phyloP scores from a whole-genome alignment of 1,140 invertebrate genomes.

The Drosophila setifemur region DNA sequence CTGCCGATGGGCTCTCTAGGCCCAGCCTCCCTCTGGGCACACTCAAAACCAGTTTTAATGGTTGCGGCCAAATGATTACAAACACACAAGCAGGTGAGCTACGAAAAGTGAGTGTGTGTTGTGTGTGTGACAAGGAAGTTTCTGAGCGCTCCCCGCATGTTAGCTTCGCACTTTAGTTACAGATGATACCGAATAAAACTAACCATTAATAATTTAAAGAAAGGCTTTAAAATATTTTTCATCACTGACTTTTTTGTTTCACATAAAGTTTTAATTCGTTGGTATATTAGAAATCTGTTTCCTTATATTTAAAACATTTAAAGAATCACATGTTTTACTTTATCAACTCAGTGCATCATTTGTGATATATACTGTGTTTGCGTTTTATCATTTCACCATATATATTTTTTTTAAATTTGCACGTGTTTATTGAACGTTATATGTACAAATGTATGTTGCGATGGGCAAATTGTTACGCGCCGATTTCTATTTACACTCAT shows the following conservation, averaged over 20 bases:
- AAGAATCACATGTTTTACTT: background rate
- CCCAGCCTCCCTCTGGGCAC: conserved; percentile 26
- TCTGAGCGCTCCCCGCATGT: background rate
- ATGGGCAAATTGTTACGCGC: background rate
- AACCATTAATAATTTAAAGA: background rate
- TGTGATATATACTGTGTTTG: background rate
- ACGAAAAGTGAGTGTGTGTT: conserved; percentile 1
- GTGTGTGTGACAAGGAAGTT: conserved; percentile 56
- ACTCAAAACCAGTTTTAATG: conserved; percentile 60
- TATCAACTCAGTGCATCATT: background rate
- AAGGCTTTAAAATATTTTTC: background rate
- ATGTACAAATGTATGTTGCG: conserved; percentile 8
- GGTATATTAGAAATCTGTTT: too few relatives aligned
- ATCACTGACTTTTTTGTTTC: background rate
- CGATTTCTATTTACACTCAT: conserved; percentile 10
- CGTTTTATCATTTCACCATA: conserved; percentile 60
- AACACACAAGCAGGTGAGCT: conserved; percentile 29
- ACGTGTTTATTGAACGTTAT: conserved; percentile 44
- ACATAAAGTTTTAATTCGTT: too few relatives aligned
- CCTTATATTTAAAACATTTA: background rate
- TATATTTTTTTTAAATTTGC: conserved; percentile 22
- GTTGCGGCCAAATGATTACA: conserved; percentile 40
- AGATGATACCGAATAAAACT: background rate
- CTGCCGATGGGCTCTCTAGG: conserved; percentile 3
- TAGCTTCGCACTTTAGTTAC: background rate